Evolutionary conservation across 2,797 vertebrate genomes (phyloP).

Genomic region (Helostoma temminkii): DNA sequence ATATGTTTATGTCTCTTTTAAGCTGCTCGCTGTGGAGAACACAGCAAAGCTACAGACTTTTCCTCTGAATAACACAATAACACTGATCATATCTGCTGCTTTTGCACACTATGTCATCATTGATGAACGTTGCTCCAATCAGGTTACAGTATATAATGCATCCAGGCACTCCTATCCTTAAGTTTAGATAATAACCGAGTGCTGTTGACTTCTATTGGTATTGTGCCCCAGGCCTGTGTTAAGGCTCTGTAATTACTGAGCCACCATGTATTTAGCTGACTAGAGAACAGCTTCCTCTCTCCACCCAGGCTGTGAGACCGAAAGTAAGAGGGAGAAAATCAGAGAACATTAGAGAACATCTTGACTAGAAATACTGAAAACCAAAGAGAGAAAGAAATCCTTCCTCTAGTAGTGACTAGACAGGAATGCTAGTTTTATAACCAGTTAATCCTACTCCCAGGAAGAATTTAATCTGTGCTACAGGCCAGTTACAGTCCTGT

Average conservation of each 20-base stretch:
- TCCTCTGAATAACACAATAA: not conserved
- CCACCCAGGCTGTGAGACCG: constrained; percentile 56
- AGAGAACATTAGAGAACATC: constrained; percentile 36
- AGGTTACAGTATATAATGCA: constrained; percentile 46
- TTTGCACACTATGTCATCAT: constrained; percentile 5
- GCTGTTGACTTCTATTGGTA: constrained; percentile 69
- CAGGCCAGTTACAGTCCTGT: constrained; percentile 45
- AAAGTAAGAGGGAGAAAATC: constrained; percentile 44
- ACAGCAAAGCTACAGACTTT: constrained; percentile 1
- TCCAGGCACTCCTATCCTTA: constrained; percentile 52
- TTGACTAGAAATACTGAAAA: constrained; percentile 31
- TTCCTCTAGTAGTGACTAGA: constrained; percentile 24
- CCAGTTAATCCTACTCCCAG: constrained; percentile 42
- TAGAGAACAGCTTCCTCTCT: constrained; percentile 64
- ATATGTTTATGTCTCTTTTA: constrained; percentile 8
- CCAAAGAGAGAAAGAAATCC: constrained; percentile 19
- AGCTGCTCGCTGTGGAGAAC: not conserved
- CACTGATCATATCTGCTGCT: constrained; percentile 20
- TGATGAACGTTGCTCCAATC: constrained; percentile 35
- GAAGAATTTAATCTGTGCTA: constrained; percentile 61
- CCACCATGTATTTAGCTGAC: constrained; percentile 80
- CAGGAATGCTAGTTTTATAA: constrained; percentile 32
- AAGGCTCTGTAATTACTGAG: constrained; percentile 79
- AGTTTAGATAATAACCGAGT: constrained; percentile 72
- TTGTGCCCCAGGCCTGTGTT: constrained; percentile 72